Evolutionary conservation across 2,888 invertebrate genomes (phyloP), one percentile per base, ranked within the genome.

Genomic region (Pollenia labialis): DNA sequence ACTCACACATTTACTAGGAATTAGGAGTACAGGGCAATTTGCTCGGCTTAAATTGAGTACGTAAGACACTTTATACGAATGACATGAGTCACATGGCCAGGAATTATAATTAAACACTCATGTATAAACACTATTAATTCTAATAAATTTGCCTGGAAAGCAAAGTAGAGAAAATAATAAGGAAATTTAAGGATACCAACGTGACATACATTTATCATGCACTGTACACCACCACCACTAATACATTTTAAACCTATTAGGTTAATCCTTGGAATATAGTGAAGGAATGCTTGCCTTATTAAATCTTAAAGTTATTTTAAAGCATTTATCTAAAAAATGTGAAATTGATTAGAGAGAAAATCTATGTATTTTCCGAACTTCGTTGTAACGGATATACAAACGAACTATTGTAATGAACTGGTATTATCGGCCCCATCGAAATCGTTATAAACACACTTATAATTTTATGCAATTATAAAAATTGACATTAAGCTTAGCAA

Each of bases 111-210:
- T 71, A 72, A 71, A 58, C n/a, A 52, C 66, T 66, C 62, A 54
- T 71, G 32, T 60, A 58, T 56, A 76, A 75, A 76, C 64, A 66
- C 81, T 23, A 81, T 85, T 85, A 85, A 81, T 85, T 76, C 50
- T 71, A 54, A 69, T 80, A 84, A 58, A 79, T 68, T 84, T 72
- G n/a, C 11, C n/a, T 32, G 66, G 42, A 50, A 85, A 10, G 52
- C 62, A n/a, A 62, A 69, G 46, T 16, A 40, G 16, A 32, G 12
- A 50, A 74, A 68, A 58, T n/a, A 32, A 40, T 48, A 54, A 8
- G 7, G 42, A 79, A 58, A 50, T 56, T 42, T 42, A 56, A 74
- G 81, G 18, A 58, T 9, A 1, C 18, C 11, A 74, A 52, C 48
- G 66, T 81, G 71, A 46, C 46, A 44, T 32, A 64, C 42, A 56